Conservation (phyloP, 2,888 invertebrate species). For the Zygogramma bicolorata region DNA sequence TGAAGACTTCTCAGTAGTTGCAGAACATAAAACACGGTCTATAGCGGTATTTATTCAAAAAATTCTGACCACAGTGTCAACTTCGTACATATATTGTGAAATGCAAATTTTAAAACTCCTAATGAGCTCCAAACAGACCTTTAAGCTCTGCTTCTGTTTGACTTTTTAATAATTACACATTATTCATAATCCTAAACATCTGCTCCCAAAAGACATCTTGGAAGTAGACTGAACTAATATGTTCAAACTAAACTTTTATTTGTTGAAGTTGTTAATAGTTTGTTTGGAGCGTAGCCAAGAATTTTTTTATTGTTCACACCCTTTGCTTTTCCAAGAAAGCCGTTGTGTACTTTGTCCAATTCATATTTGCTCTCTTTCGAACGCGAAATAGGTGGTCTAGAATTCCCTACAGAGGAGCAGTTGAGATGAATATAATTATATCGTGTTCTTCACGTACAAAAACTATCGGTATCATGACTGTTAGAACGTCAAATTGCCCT, state of each 20-base stretch:
- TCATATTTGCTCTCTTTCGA: constrained; percentile 15
- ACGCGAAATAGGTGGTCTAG: constrained; percentile 32
- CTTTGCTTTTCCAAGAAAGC: constrained; percentile 57
- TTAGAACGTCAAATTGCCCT: no score
- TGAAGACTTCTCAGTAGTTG: not conserved
- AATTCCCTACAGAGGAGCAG: not conserved
- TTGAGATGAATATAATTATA: not conserved
- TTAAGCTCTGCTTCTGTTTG: constrained; percentile 40
- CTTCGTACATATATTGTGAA: constrained; percentile 22
- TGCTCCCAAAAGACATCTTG: constrained; percentile 40
- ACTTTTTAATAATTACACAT: constrained; percentile 40
- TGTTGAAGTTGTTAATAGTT: constrained; percentile 58
- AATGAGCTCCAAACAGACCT: constrained; percentile 32
- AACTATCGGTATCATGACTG: no score
- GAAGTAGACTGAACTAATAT: constrained; percentile 34
- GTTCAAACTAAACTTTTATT: constrained; percentile 43
- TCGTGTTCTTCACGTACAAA: not conserved
- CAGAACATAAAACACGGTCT: constrained; percentile 3
- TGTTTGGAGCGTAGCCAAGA: constrained; percentile 55
- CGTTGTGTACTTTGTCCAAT: constrained; percentile 21
- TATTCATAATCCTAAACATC: constrained; percentile 45
- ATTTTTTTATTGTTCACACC: constrained; percentile 59
- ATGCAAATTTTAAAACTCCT: constrained; percentile 35
- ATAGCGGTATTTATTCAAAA: not conserved
- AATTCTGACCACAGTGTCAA: constrained; percentile 6